Base-by-base conservation (phyloP, 2,797 vertebrate species). In the Sciaenops ocellatus region DNA sequence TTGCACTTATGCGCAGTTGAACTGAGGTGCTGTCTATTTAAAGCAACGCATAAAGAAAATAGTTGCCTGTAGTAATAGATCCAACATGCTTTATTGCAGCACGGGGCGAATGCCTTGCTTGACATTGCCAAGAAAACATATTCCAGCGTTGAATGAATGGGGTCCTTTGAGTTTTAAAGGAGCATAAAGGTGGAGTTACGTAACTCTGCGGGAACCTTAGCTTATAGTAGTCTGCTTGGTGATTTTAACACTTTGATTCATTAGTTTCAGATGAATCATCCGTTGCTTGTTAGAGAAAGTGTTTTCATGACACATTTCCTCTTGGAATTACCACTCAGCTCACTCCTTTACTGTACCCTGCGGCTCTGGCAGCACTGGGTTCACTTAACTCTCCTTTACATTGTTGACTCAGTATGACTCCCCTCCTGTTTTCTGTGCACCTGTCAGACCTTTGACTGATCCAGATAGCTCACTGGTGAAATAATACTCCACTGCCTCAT, bases 291-390 rank as follows among this genome's bases (percentile, higher is more conserved):
- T 87, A 89, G 84, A 70, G 79, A 92, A 86, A 90, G 87, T 88
- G 81, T 76, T 85, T 86, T 70, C 72, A 78, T 92, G 92, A 94
- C 94, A 94, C 91, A 85, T 92, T 93, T 94, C 88, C 92, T 90
- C 75, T 86, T 78, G 76, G 86, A 91, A 77, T 91, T 87, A 87
- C 86, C 89, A 65, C 85, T 90, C 76, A 75, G 68, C 79, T 78
- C 79, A 63, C 67, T 91, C 87, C 69, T 88, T 90, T 85, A 79
- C 68, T 63, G 78, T 67, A 72, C 60, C 88, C 84, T 2, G 60
- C 69, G 79, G 86, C 82, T 52, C 79, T 56, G 85, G 76, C 80
- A 75, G 80, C 16, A 3, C 74, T 56, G 60, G 59, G 54, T 66
- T 73, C 73, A 73, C 62, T 87, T 82, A 62, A 63, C 80, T 59